phyloP scores from a whole-genome alignment of 2,797 vertebrate species.

The Phoxinus dragarum region DNA sequence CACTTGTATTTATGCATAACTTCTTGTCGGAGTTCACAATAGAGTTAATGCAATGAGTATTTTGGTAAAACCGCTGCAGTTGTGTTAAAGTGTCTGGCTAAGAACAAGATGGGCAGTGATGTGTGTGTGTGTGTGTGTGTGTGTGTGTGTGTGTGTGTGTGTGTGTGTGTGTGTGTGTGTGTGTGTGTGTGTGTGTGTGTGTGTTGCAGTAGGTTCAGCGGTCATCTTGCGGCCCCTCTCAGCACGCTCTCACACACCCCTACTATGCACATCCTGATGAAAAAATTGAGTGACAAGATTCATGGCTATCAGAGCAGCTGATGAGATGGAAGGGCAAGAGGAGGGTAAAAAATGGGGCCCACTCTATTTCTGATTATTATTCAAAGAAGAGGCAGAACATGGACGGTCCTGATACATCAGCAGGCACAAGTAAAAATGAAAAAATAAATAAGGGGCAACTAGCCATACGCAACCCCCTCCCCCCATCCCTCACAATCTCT shows the following conservation, averaged over 20 bases:
- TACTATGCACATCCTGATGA: constrained; percentile 72
- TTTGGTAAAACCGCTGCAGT: constrained; percentile 23
- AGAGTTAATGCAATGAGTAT: constrained; percentile 22
- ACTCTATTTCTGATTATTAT: constrained; percentile 62
- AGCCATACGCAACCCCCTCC: constrained; percentile 31
- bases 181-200: constrained; percentile 58
- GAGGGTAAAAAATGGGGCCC: constrained; percentile 60
- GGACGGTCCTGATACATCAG: constrained; percentile 68
- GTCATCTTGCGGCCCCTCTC: constrained; percentile 71
- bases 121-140: constrained; percentile 54
- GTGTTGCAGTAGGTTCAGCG: constrained; percentile 68
- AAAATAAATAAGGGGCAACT: constrained; percentile 66
- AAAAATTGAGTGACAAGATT: constrained; percentile 85
- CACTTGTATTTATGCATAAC: neutral
- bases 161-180: constrained; percentile 55
- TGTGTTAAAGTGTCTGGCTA: neutral
- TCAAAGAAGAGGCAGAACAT: constrained; percentile 66
- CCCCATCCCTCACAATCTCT: neutral
- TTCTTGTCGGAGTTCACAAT: constrained; percentile 43
- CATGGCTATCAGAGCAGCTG: constrained; percentile 79
- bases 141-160: constrained; percentile 59
- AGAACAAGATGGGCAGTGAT: constrained; percentile 1
- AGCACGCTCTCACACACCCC: constrained; percentile 69
- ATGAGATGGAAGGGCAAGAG: constrained; percentile 72
- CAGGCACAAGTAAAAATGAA: constrained; percentile 63